A percentile compares a stretch with the other conserved stretches of the same genome.
phyloP scores from a whole-genome alignment of 53 echinoderm and acorn worm genomes.

The Apostichopus leukothele region DNA sequence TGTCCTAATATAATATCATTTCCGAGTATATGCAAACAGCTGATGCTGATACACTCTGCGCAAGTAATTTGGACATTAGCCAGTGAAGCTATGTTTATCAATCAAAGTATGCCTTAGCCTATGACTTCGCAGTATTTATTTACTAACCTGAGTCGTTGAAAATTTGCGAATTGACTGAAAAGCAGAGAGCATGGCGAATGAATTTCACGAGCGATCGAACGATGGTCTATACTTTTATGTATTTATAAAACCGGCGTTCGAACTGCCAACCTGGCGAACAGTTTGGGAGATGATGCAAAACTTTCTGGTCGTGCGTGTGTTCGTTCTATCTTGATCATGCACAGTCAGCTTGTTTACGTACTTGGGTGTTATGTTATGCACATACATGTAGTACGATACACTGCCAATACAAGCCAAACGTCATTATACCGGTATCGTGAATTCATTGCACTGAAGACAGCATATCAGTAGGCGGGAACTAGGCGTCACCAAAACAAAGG shows the following conservation, averaged over 20 bases:
- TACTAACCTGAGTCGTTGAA: conserved; percentile 19
- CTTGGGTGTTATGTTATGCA: background rate
- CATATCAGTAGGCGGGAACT: background rate
- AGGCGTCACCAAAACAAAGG: conserved; percentile 26
- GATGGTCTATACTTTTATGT: background rate
- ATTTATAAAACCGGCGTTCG: background rate
- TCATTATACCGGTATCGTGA: background rate
- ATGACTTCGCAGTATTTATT: background rate
- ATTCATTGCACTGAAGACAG: background rate
- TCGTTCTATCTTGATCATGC: background rate
- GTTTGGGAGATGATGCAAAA: conserved; percentile 21
- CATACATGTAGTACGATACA: background rate
- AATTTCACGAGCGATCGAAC: background rate
- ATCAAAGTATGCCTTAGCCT: too few species aligned
- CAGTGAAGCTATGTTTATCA: too few species aligned
- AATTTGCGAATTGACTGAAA: conserved; percentile 28
- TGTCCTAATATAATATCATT: too few species aligned
- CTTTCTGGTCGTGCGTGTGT: background rate
- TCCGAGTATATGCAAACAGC: too few species aligned
- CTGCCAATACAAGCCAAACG: background rate
- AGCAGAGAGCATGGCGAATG: conserved; percentile 23
- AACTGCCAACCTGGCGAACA: conserved; percentile 12
- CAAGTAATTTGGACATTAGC: too few species aligned
- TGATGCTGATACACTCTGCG: too few species aligned
- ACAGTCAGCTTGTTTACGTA: conserved; percentile 29